phyloP scores from a whole-genome alignment of 2,113 vertebrate species.

The Otolemur garnettii region DNA sequence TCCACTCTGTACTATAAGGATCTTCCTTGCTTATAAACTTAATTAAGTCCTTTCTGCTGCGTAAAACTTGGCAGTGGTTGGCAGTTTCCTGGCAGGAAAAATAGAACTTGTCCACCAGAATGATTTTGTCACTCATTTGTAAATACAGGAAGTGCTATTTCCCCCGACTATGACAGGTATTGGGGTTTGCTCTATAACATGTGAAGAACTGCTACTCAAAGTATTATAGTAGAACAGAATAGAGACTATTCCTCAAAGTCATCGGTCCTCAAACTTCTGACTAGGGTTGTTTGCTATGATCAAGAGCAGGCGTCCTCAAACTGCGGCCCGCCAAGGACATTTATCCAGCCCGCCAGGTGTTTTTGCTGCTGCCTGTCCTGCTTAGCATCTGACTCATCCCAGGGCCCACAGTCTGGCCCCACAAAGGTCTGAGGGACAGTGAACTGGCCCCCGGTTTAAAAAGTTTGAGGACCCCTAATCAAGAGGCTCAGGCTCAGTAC shows the following conservation, averaged over 20 bases:
- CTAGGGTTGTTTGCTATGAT: neutral
- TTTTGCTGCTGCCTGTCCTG: no score
- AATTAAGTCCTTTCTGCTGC: constrained; percentile 10
- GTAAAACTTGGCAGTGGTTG: constrained; percentile 19
- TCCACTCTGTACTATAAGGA: neutral
- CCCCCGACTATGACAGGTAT: neutral
- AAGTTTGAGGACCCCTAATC: no score
- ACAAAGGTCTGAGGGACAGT: no score
- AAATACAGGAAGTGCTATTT: neutral
- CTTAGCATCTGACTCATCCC: no score
- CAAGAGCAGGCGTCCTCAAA: neutral
- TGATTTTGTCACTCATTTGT: neutral
- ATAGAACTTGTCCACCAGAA: neutral
- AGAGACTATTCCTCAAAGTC: neutral
- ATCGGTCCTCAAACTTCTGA: neutral
- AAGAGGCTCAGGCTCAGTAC: no score
- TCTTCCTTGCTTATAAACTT: constrained; percentile 28
- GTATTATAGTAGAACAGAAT: neutral
- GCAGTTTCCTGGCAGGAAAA: constrained; percentile 43
- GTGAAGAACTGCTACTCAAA: neutral
- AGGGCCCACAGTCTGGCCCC: no score
- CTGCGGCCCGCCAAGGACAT: no score
- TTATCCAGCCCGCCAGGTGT: no score
- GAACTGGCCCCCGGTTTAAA: no score
- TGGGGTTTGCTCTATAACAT: neutral